A percentile compares a stretch with the other conserved stretches of the same genome.
Conservation (phyloP, 2,113 vertebrate species). For the Raja brachyura region DNA sequence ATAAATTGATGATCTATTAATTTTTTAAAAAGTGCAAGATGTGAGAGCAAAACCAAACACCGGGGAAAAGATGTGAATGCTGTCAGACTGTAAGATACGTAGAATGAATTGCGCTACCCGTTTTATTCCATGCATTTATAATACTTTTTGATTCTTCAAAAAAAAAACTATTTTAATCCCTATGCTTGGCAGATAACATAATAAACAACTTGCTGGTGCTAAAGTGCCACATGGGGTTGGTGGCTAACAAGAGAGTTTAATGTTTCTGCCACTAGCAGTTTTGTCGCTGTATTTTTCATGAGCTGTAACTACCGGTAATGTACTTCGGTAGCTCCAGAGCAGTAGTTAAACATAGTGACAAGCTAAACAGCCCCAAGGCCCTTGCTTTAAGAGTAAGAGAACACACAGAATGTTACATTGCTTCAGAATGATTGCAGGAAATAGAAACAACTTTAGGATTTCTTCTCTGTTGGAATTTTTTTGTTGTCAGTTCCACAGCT, state of each 20-base stretch:
- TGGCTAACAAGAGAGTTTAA: conserved; percentile 93
- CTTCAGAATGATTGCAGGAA: conserved; percentile 27
- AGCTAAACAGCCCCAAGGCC: conserved; percentile 59
- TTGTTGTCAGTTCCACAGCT: not conserved
- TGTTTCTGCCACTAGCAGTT: conserved; percentile 85
- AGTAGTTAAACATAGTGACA: conserved; percentile 69
- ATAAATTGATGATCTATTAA: conserved; percentile 31
- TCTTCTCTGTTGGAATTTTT: conserved; percentile 4
- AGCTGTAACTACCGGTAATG: conserved; percentile 77
- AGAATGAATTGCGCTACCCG: conserved; percentile 68
- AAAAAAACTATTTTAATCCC: conserved; percentile 92
- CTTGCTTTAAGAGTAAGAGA: conserved; percentile 46
- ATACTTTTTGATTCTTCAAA: conserved; percentile 83
- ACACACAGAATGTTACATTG: conserved; percentile 32
- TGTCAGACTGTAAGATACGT: not conserved
- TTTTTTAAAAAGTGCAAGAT: not conserved
- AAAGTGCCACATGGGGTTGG: conserved; percentile 94
- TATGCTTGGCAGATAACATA: conserved; percentile 90
- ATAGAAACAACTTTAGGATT: conserved; percentile 26
- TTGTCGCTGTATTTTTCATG: conserved; percentile 87
- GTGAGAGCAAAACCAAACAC: not conserved
- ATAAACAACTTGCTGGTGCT: conserved; percentile 95
- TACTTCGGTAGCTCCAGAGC: conserved; percentile 69
- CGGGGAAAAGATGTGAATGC: not conserved
- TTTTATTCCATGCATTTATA: conserved; percentile 99